Conservation (phyloP, 2,888 invertebrate genomes). For the Lissocephala sabroskyi region DNA sequence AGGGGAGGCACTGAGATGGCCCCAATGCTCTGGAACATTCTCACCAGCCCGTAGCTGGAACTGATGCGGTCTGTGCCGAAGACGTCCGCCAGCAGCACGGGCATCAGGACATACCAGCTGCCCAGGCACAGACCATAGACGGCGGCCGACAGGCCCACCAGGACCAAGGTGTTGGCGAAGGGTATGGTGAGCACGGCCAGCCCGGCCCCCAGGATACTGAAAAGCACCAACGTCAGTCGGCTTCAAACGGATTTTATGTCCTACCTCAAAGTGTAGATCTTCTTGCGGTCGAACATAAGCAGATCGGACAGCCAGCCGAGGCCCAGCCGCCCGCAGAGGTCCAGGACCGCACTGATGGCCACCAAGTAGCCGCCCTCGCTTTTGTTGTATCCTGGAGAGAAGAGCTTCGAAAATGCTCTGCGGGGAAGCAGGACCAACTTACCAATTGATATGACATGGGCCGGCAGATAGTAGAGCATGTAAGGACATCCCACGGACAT, state of each 20-base stretch:
- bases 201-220: constrained; percentile 80
- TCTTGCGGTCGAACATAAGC: constrained; percentile 80
- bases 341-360: constrained; percentile 82
- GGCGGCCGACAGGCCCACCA: constrained; percentile 79
- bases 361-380: constrained; percentile 78
- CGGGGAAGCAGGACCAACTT: constrained; percentile 20
- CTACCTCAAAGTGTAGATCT: constrained; percentile 82
- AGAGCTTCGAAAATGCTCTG: background rate
- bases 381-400: constrained; percentile 67
- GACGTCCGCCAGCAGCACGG: constrained; percentile 81
- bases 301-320: constrained; percentile 83
- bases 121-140: constrained; percentile 82
- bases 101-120: constrained; percentile 84
- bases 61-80: constrained; percentile 84
- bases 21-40: constrained; percentile 84
- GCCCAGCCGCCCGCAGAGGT: constrained; percentile 81
- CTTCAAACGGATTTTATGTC: constrained; percentile 6
- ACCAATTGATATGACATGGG: constrained; percentile 80
- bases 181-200: constrained; percentile 80
- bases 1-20: constrained; percentile 83
- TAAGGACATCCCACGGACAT: constrained; percentile 86
- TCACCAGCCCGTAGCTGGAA: constrained; percentile 82
- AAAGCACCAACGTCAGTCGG: constrained; percentile 21
- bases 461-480: constrained; percentile 83
- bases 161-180: constrained; percentile 78